Percentiles rank a stretch among this genome's conserved stretches.
Evolutionary conservation across 1,140 invertebrate genomes (phyloP).

Genomic region (Eupristina koningsbergeri): DNA sequence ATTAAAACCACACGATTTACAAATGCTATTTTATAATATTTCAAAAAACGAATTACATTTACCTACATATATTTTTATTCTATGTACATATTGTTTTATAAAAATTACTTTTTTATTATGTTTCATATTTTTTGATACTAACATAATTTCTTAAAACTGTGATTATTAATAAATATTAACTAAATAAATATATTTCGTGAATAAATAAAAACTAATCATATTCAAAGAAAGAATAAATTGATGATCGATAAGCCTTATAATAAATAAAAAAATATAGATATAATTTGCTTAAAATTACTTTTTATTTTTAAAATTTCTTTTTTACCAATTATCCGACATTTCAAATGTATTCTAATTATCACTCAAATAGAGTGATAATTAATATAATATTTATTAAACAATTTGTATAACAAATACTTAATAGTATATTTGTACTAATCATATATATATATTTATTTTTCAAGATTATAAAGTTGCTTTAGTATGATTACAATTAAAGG

Average conservation of each 20-base stretch:
- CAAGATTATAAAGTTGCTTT: background rate
- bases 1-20: background rate
- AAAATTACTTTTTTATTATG: background rate
- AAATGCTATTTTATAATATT: background rate
- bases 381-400: background rate
- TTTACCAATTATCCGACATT: background rate
- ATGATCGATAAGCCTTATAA: background rate
- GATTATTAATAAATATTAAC: background rate
- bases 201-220: background rate
- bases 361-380: background rate
- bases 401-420: conserved; percentile 3
- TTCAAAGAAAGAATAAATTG: background rate
- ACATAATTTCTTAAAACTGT: background rate
- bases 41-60: background rate
- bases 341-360: background rate
- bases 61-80: background rate
- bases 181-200: background rate
- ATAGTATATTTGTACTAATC: background rate
- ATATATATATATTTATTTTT: conserved; percentile 12
- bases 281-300: background rate
- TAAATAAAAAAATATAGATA: background rate
- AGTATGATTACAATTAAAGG: background rate
- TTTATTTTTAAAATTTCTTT: background rate
- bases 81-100: background rate
- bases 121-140: background rate